phyloP scores from a whole-genome alignment of 2,888 invertebrate species.

The Drosophila rellima region DNA sequence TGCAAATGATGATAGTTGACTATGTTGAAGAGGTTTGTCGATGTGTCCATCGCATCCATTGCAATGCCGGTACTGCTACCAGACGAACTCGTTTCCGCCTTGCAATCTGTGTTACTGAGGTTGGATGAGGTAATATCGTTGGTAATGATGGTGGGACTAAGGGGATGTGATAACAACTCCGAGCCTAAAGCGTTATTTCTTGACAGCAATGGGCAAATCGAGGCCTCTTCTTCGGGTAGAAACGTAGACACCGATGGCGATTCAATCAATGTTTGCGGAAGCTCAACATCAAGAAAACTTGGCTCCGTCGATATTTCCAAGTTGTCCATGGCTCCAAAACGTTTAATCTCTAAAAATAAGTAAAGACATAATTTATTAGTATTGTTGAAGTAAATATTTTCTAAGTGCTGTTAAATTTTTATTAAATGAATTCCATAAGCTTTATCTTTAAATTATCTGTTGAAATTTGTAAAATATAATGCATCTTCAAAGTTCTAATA shows the following conservation, averaged over 20 bases:
- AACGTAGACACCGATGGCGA: conserved; percentile 85
- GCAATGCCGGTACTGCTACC: conserved; percentile 85
- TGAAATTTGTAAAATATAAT: background rate
- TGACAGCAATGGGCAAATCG: conserved; percentile 89
- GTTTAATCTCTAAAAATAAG: conserved; percentile 6
- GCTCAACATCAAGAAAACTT: conserved; percentile 82
- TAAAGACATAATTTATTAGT: background rate
- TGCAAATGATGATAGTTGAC: conserved; percentile 84
- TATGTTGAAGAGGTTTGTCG: conserved; percentile 80
- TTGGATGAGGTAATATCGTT: conserved; percentile 85
- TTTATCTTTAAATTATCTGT: background rate
- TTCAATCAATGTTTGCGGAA: conserved; percentile 81
- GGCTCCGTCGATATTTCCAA: conserved; percentile 84
- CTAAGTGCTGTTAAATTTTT: background rate
- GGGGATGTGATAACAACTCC: conserved; percentile 87
- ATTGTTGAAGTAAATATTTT: background rate
- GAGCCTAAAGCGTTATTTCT: conserved; percentile 88
- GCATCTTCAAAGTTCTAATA: background rate
- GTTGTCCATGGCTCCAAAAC: conserved; percentile 36
- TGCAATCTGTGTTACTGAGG: conserved; percentile 65
- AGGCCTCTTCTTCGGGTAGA: conserved; percentile 88
- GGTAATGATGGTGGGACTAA: conserved; percentile 87
- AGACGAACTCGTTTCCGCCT: conserved; percentile 83
- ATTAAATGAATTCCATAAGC: too few relatives aligned
- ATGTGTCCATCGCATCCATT: conserved; percentile 81